Evolutionary conservation across 2,113 vertebrate species (phyloP).

Genomic region (Erythrocercus mccallii): DNA sequence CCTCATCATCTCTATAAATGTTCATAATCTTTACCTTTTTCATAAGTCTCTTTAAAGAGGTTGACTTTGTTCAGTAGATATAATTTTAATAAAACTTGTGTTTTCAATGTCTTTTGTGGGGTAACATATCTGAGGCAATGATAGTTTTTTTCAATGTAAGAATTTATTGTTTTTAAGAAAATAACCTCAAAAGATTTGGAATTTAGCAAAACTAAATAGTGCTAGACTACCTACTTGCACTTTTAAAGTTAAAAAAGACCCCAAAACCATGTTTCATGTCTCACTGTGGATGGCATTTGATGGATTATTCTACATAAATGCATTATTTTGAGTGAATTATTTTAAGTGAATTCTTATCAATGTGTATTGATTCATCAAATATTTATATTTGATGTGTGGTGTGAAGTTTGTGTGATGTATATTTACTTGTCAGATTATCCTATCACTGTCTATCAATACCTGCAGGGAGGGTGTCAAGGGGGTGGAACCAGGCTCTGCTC

Average conservation of each 20-base stretch:
- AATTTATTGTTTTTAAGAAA: background rate
- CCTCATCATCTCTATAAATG: background rate
- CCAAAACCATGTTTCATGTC: background rate
- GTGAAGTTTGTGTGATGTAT: rapidly evolving
- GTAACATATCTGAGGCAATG: background rate
- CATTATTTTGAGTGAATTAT: background rate
- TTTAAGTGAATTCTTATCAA: background rate
- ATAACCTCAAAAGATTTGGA: background rate
- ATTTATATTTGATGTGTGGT: background rate
- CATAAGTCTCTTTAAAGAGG: background rate
- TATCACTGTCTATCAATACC: no score
- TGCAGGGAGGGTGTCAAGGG: background rate
- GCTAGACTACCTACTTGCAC: background rate
- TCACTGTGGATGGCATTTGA: background rate
- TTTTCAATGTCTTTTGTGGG: background rate
- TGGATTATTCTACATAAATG: background rate
- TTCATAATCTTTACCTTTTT: background rate
- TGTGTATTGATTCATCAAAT: background rate
- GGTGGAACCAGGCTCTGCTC: background rate
- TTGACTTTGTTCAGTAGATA: background rate
- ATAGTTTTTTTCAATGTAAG: background rate
- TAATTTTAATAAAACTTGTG: rapidly evolving
- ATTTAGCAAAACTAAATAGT: background rate
- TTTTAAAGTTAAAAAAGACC: background rate
- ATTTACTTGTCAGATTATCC: background rate